Conservation (phyloP, 2,113 vertebrate genomes). For the Anolis sagrei region DNA sequence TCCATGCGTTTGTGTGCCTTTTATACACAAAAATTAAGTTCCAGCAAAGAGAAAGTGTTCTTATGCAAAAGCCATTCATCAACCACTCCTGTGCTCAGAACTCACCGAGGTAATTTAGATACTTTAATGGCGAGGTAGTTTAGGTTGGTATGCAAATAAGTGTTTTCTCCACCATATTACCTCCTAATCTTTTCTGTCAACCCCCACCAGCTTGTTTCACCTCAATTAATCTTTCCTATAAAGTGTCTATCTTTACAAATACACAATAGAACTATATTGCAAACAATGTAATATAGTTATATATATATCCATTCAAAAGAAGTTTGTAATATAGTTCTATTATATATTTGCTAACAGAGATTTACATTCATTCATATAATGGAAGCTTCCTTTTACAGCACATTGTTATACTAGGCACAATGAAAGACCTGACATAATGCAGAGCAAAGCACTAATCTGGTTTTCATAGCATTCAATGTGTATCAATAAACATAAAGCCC, state of each 20-base stretch:
- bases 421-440: constrained; percentile 64
- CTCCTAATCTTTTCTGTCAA: constrained; percentile 43
- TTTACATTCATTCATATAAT: constrained; percentile 24
- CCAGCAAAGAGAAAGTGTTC: constrained; percentile 79
- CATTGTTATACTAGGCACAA: constrained; percentile 63
- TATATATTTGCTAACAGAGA: too few relatives aligned
- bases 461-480: constrained; percentile 70
- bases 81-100: constrained; percentile 85
- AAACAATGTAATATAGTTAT: constrained; percentile 51
- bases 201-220: constrained; percentile 64
- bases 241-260: constrained; percentile 82
- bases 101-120: constrained; percentile 87
- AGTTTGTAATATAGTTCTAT: too few relatives aligned
- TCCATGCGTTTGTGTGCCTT: constrained; percentile 42
- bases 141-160: constrained; percentile 78
- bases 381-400: constrained; percentile 62
- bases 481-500: constrained; percentile 62
- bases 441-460: constrained; percentile 64
- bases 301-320: too few relatives aligned
- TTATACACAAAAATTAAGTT: constrained; percentile 77
- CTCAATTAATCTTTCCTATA: constrained; percentile 81
- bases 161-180: constrained; percentile 65
- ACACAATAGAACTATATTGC: constrained; percentile 80
- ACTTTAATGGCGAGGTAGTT: constrained; percentile 84
- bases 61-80: constrained; percentile 89